A percentile compares a stretch with the other conserved stretches of the same genome.
These are phyloP conservation scores for Hedya salicella DNA, from an alignment of 2,888 invertebrate species.

Conservation along the genomic window DNA sequence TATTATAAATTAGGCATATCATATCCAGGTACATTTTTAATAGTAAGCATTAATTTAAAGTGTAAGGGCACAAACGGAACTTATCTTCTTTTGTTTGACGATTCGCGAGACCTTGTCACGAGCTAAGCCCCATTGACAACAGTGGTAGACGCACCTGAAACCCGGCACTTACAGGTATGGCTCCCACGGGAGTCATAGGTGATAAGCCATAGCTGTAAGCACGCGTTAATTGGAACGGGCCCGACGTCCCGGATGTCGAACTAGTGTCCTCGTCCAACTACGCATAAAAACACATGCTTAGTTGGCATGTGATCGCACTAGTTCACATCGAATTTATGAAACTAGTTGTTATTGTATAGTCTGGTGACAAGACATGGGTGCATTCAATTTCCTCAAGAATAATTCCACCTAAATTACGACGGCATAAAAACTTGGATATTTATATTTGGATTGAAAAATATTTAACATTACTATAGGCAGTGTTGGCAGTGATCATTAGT, in stretches of 20 bases:
- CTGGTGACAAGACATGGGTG: background rate
- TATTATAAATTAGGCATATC: too few species aligned
- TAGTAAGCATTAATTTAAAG: conserved; percentile 27
- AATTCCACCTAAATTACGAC: too few species aligned
- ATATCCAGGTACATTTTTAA: background rate
- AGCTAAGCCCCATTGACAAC: conserved; percentile 16
- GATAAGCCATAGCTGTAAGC: conserved; percentile 25
- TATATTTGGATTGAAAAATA: too few species aligned
- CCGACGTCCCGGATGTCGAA: conserved; percentile 6
- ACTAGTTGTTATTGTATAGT: background rate
- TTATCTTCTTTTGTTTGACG: background rate
- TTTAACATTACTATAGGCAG: too few species aligned
- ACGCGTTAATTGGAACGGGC: conserved; percentile 2
- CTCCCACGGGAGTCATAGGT: conserved; percentile 17
- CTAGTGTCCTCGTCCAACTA: conserved; percentile 28
- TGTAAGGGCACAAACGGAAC: conserved; percentile 30
- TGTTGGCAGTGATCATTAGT: too few species aligned
- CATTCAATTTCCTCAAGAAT: background rate
- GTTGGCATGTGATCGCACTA: conserved; percentile 5
- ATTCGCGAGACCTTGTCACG: conserved; percentile 17
- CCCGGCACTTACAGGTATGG: conserved; percentile 21
- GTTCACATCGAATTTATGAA: background rate
- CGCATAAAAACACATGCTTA: conserved; percentile 21
- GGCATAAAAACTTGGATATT: too few species aligned
- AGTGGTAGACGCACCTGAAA: conserved; percentile 17